These are phyloP conservation scores for Neotoma lepida DNA, from an alignment of 2,113 vertebrate species.

Conservation along the genomic window DNA sequence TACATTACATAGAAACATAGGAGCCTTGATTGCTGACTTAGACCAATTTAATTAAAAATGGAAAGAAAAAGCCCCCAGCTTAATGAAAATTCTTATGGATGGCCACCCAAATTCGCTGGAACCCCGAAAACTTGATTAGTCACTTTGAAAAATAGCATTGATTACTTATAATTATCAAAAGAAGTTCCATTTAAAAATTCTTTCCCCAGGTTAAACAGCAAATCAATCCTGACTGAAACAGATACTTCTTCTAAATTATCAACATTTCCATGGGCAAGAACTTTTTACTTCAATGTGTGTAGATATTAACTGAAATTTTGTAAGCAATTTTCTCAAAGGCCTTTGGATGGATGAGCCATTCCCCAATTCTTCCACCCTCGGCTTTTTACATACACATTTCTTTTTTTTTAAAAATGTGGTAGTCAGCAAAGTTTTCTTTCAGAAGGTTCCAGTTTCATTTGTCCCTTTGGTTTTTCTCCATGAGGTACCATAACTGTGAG, in stretches of 20 bases:
- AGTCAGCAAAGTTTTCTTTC: background rate
- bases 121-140: conserved; percentile 64
- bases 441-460: background rate
- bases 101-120: conserved; percentile 68
- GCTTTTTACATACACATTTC: background rate
- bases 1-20: conserved; percentile 53
- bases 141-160: conserved; percentile 71
- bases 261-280: conserved; percentile 46
- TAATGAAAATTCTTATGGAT: conserved; percentile 65
- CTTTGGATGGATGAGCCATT: background rate
- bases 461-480: background rate
- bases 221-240: conserved; percentile 53
- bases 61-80: background rate
- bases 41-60: conserved; percentile 72
- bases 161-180: conserved; percentile 70
- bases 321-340: conserved; percentile 47
- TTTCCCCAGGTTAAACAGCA: conserved; percentile 68
- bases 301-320: conserved; percentile 51
- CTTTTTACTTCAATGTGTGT: background rate
- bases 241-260: conserved; percentile 61
- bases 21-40: conserved; percentile 72
- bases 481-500: background rate
- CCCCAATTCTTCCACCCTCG: background rate
- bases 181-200: conserved; percentile 64
- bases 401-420: background rate